A percentile compares a stretch with the other conserved stretches of the same genome.
Evolutionary conservation across 2,888 invertebrate genomes (phyloP).

Genomic region (Mesorhabditis belari): DNA sequence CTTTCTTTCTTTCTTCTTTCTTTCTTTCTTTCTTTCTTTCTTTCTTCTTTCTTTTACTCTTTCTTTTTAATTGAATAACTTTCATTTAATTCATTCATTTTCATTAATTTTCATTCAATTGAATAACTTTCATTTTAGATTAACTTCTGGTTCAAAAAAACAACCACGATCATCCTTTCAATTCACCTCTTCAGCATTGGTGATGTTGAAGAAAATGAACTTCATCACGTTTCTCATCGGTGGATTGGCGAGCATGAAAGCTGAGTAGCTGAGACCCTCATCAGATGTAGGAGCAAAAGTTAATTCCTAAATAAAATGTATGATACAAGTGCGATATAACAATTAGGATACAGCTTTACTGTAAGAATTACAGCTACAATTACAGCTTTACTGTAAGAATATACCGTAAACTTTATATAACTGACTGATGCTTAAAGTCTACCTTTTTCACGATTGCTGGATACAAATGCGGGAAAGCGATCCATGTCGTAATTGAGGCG

Average conservation of each 20-base stretch:
- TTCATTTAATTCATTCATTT: not conserved
- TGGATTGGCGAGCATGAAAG: conserved; percentile 20
- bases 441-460: not conserved
- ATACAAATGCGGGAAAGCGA: not conserved
- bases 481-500: not conserved
- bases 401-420: no score
- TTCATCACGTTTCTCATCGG: conserved; percentile 24
- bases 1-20: no score
- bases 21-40: no score
- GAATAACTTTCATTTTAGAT: no score
- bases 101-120: not conserved
- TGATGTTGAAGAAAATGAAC: conserved; percentile 43
- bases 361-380: not conserved
- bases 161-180: conserved; percentile 20
- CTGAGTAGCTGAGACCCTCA: conserved; percentile 15
- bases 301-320: conserved; percentile 13
- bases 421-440: no score
- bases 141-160: conserved; percentile 20
- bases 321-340: not conserved
- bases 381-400: no score
- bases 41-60: no score
- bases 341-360: no score
- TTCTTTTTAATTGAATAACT: not conserved
- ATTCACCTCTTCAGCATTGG: conserved; percentile 35
- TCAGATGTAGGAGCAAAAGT: conserved; percentile 12